Evolutionary conservation across 2,888 invertebrate species (phyloP).

Genomic region (Tetragnatha montana): DNA sequence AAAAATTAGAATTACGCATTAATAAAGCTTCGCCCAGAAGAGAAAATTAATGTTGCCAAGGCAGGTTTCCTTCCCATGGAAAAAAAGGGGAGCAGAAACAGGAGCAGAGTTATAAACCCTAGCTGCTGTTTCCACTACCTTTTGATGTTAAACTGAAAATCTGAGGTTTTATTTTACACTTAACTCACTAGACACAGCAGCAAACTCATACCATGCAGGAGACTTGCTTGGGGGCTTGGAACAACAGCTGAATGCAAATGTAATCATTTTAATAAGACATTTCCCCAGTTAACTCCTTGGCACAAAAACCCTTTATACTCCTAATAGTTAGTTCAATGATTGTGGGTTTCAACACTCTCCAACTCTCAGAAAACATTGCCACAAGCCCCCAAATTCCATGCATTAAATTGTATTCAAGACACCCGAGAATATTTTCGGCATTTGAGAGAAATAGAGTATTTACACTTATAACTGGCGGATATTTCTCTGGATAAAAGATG

Average conservation of each 20-base stretch:
- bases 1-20: conserved; percentile 25
- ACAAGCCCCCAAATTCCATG: background rate
- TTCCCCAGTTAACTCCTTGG: conserved; percentile 41
- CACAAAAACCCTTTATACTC: conserved; percentile 47
- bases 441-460: conserved; percentile 59
- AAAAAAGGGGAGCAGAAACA: conserved; percentile 19
- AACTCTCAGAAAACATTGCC: conserved; percentile 6
- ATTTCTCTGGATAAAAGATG: conserved; percentile 57
- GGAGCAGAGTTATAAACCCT: conserved; percentile 7
- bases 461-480: conserved; percentile 58
- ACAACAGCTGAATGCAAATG: background rate
- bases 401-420: conserved; percentile 26
- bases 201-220: background rate
- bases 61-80: conserved; percentile 52
- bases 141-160: conserved; percentile 50
- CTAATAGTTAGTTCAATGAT: conserved; percentile 13
- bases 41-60: conserved; percentile 19
- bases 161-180: conserved; percentile 62
- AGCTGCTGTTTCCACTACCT: conserved; percentile 22
- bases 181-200: conserved; percentile 6
- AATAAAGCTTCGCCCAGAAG: conserved; percentile 3
- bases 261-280: background rate
- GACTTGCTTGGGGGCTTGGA: background rate
- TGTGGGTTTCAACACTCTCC: conserved; percentile 32
- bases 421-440: conserved; percentile 42